A percentile compares a stretch with the other conserved stretches of the same genome.
phyloP scores from a whole-genome alignment of 1,140 invertebrate species.

The Chironomus striatipennis region DNA sequence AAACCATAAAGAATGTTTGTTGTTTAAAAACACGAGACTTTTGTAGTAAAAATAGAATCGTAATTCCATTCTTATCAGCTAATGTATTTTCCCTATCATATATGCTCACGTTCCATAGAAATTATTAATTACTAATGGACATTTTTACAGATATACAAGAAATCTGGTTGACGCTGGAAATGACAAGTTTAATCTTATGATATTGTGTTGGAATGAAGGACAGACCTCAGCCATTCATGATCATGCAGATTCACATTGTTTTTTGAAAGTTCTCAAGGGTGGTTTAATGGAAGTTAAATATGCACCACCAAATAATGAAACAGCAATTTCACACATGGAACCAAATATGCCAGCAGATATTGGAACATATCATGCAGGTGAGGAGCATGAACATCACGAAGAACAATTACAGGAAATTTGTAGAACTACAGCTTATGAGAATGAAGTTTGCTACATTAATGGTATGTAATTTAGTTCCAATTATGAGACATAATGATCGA shows the following conservation, averaged over 20 bases:
- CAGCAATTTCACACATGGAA: not conserved
- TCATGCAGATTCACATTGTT: conserved; percentile 92
- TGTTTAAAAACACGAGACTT: too few species aligned
- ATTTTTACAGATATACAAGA: conserved; percentile 69
- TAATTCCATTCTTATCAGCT: too few species aligned
- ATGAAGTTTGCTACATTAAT: conserved; percentile 92
- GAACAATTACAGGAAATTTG: conserved; percentile 50
- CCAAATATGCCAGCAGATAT: conserved; percentile 22
- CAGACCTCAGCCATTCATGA: conserved; percentile 94
- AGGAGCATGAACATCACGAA: conserved; percentile 31
- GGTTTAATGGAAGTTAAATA: conserved; percentile 56
- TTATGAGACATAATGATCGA: not conserved
- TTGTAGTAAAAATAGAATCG: too few species aligned
- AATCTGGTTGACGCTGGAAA: conserved; percentile 92
- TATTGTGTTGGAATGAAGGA: conserved; percentile 94
- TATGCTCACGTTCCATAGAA: too few species aligned
- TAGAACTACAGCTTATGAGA: conserved; percentile 52
- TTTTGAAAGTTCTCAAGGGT: conserved; percentile 85
- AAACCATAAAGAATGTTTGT: too few species aligned
- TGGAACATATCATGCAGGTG: conserved; percentile 24
- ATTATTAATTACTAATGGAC: not conserved
- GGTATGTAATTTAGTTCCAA: conserved; percentile 46
- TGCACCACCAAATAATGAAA: conserved; percentile 32
- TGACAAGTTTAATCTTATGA: conserved; percentile 95
- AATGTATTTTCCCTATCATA: too few species aligned